These are phyloP conservation scores for Rhabditoides inermis DNA, from an alignment of 2,888 invertebrate species.

Conservation along the genomic window DNA sequence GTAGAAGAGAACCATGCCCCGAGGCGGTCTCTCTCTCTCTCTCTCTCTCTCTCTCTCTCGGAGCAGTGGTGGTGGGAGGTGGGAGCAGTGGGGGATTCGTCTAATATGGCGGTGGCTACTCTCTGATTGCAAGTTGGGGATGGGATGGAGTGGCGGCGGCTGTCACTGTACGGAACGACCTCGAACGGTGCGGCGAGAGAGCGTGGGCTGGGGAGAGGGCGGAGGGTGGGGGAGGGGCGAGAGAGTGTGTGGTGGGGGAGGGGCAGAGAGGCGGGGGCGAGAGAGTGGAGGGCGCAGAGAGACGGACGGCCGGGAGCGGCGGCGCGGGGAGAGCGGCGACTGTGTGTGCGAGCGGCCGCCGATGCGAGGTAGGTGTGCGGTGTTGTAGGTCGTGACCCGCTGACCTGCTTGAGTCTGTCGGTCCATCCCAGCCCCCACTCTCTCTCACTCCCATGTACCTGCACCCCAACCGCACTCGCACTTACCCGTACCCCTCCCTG, in stretches of 20 bases:
- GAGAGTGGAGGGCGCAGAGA: conserved; percentile 7
- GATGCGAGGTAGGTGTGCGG: conserved; percentile 19
- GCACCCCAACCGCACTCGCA: conserved; percentile 6
- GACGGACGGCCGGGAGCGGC: conserved; percentile 10
- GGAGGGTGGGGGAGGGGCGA: background rate
- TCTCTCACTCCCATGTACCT: conserved; percentile 3
- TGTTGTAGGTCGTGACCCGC: background rate
- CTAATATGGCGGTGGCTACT: too few relatives aligned
- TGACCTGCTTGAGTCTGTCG: background rate
- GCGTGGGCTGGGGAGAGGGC: too few relatives aligned
- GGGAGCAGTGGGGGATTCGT: too few relatives aligned
- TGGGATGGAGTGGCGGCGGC: too few relatives aligned
- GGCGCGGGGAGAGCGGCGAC: conserved; percentile 6
- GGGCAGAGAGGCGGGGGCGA: background rate
- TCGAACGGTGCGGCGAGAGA: too few relatives aligned
- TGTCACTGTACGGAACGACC: too few relatives aligned
- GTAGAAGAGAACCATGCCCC: too few relatives aligned
- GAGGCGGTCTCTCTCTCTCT: too few relatives aligned
- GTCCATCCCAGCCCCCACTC: conserved; percentile 2
- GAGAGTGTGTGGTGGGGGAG: background rate
- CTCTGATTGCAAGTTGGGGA: too few relatives aligned
- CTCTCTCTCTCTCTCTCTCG: too few relatives aligned
- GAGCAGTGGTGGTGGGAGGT: too few relatives aligned
- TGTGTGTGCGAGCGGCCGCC: conserved; percentile 16
- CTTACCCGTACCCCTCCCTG: conserved; percentile 1